These are phyloP conservation scores for Aphidius gifuensis DNA, from an alignment of 1,140 invertebrate genomes.

Conservation along the genomic window DNA sequence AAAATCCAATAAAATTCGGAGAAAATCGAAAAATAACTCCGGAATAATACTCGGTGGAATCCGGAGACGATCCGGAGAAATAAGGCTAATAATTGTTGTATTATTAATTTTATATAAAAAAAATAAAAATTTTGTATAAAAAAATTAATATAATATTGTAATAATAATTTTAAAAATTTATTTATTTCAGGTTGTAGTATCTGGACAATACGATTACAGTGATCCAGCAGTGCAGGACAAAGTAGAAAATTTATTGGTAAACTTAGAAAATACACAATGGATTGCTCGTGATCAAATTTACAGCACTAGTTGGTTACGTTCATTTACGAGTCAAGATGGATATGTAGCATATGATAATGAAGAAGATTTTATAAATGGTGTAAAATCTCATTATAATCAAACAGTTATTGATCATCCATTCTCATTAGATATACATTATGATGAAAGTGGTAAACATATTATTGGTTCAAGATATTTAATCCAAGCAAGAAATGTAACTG, in stretches of 20 bases:
- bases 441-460: constrained; percentile 70
- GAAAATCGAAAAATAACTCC: too few species aligned
- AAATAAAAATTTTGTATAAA: too few species aligned
- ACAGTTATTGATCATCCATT: constrained; percentile 67
- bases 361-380: constrained; percentile 68
- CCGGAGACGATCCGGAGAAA: too few species aligned
- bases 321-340: constrained; percentile 76
- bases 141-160: neutral
- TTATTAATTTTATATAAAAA: too few species aligned
- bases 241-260: constrained; percentile 75
- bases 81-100: too few species aligned
- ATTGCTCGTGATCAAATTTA: constrained; percentile 71
- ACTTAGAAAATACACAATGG: constrained; percentile 78
- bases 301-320: constrained; percentile 88
- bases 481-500: constrained; percentile 84
- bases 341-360: constrained; percentile 73
- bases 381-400: constrained; percentile 73
- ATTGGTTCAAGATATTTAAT: constrained; percentile 82
- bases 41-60: too few species aligned
- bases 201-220: constrained; percentile 82
- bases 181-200: constrained; percentile 74
- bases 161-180: constrained; percentile 3
- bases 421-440: constrained; percentile 82
- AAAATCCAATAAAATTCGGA: too few species aligned
- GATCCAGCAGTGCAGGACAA: constrained; percentile 73